Base-by-base conservation (phyloP, 2,113 vertebrate species). In the Hemichromis elongatus region DNA sequence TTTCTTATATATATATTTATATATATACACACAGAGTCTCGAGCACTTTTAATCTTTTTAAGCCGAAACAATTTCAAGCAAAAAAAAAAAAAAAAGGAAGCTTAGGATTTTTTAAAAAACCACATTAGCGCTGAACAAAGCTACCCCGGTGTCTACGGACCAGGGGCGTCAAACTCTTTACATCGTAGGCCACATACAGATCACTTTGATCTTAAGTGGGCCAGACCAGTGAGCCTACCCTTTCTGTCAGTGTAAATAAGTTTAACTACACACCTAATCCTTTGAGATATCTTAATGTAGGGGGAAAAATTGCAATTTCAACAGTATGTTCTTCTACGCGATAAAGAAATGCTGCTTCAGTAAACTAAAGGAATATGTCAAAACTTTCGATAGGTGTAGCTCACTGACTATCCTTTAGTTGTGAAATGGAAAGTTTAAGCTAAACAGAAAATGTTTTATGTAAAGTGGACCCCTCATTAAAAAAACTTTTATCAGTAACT, bases 41-140 rank as follows among this genome's bases (percentile, higher is more conserved):
- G 26, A 4, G 30, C 61, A 47, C 14, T 18, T 45, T 45, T 1
- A 26, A 10, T 47, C 5, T 6, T 47, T 45, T 45, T 28, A 50
- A 30, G 42, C 16, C 30, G 6, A 75, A 75, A 75, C 5, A 12
- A 19, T 75, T 75, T 75, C 9, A 75, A 30, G 68, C 42, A 50
- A 73, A 73, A 47, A 50, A 70, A 73, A 9, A 16, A 50, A 73
- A 73, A 47, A 50, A 70, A 73, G 16, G 24, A 73, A 47, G 42
- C 19, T 12, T 30, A 75, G 68, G 19, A 50, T 50, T 50, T 45
- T 33, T 6, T 6, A n/a, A 61, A 33, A 57, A 4, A 61, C 0
- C 59, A 66, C 59, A 66, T 66, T 66, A 66, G 52, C 18, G 10
- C 70, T 56, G 7, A 42, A 55, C 37, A 61, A 45, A 75, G 70